phyloP scores from a whole-genome alignment of 2,888 invertebrate genomes.

The Campopleginae sp. region DNA sequence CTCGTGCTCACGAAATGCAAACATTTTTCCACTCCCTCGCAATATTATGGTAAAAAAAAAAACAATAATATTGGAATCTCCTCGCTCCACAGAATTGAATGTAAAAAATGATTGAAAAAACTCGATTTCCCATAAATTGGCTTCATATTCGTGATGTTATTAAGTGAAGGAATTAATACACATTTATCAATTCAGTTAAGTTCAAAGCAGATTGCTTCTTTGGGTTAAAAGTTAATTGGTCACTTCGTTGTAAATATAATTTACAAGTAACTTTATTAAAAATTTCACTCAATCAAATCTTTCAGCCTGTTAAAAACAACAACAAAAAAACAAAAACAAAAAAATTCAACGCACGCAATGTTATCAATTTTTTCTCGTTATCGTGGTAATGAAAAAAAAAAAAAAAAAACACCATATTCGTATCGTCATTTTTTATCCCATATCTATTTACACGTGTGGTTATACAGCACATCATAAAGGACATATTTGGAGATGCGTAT shows the following conservation, averaged over 20 bases:
- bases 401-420: neutral
- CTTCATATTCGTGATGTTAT: neutral
- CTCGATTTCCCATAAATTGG: neutral
- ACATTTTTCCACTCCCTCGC: neutral
- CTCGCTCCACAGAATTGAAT: neutral
- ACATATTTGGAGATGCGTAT: constrained; percentile 4
- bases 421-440: constrained; percentile 21
- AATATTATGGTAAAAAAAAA: neutral
- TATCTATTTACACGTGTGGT: constrained; percentile 24
- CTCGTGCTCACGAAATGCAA: neutral
- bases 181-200: neutral
- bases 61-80: neutral
- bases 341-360: neutral
- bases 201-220: neutral
- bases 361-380: constrained; percentile 10
- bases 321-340: neutral
- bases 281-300: constrained; percentile 1
- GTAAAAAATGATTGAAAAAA: neutral
- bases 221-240: constrained; percentile 18
- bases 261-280: constrained; percentile 14
- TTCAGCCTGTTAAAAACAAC: neutral
- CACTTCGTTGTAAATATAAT: neutral
- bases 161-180: neutral
- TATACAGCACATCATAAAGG: neutral
- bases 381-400: constrained; percentile 27